phyloP scores from a whole-genome alignment of 2,888 invertebrate genomes.

The Drosophila pseudotalamancana region DNA sequence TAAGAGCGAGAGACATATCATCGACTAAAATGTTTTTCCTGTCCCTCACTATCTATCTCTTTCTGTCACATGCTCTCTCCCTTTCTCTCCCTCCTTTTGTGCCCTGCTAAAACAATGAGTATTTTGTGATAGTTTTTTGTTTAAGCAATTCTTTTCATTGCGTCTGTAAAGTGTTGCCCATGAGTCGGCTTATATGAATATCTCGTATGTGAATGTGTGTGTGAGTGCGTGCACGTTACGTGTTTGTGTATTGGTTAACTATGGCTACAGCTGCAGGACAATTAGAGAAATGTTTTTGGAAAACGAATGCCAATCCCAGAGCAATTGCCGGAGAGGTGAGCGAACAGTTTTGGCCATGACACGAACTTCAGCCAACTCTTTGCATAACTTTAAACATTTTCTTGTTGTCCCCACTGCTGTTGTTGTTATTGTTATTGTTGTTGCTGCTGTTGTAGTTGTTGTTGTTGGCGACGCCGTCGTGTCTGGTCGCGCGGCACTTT shows the following conservation, averaged over 20 bases:
- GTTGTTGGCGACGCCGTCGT: constrained; percentile 60
- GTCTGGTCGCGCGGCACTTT: constrained; percentile 74
- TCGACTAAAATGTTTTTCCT: constrained; percentile 68
- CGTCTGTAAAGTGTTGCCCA: constrained; percentile 59
- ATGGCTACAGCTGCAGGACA: constrained; percentile 37
- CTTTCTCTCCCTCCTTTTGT: not conserved
- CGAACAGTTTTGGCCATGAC: constrained; percentile 48
- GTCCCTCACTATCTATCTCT: constrained; percentile 6
- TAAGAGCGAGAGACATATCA: constrained; percentile 65
- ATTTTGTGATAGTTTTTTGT: constrained; percentile 58
- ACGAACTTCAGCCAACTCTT: constrained; percentile 37
- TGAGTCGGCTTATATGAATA: constrained; percentile 45
- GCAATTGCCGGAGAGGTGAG: constrained; percentile 36
- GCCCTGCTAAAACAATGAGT: constrained; percentile 59
- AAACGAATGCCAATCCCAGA: constrained; percentile 1
- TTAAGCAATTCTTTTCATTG: constrained; percentile 51
- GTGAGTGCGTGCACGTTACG: constrained; percentile 8
- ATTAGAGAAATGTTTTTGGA: constrained; percentile 44
- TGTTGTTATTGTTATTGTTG: constrained; percentile 2
- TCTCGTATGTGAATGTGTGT: not conserved
- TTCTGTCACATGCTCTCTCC: not conserved
- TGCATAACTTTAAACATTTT: constrained; percentile 65
- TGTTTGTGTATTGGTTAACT: constrained; percentile 30
- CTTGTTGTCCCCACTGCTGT: constrained; percentile 4
- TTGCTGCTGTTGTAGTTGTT: constrained; percentile 5